Percentiles rank a stretch among this genome's conserved stretches.
phyloP scores from a whole-genome alignment of 2,797 vertebrate species.

The Triplophysa yarkandensis region DNA sequence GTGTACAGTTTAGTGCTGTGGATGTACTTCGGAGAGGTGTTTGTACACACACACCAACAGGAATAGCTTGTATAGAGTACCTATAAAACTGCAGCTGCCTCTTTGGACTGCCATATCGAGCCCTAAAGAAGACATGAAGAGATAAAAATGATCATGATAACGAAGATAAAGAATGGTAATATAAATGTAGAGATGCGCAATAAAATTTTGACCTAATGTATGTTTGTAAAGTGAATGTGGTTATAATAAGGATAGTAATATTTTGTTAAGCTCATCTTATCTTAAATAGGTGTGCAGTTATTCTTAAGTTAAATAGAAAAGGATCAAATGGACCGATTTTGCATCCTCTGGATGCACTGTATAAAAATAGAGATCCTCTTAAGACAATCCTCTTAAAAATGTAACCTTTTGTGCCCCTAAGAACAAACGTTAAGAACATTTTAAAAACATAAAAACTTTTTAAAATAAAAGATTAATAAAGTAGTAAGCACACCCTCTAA shows the following conservation, averaged over 20 bases:
- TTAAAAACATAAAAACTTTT: no score
- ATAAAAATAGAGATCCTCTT: no score
- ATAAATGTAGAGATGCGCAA: neutral
- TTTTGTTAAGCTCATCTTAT: no score
- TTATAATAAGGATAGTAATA: neutral
- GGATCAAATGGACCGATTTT: no score
- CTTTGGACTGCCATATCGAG: conserved; percentile 87
- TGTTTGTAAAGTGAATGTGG: neutral
- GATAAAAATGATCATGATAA: neutral
- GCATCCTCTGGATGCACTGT: no score
- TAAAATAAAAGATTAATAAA: neutral
- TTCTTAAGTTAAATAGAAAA: no score
- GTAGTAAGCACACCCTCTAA: neutral
- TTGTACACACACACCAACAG: conserved; percentile 19
- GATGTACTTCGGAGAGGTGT: neutral
- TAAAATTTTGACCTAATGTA: neutral
- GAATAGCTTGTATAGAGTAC: conserved; percentile 66
- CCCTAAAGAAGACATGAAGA: conserved; percentile 72
- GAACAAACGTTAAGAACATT: no score
- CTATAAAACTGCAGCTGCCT: conserved; percentile 89
- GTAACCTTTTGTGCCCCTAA: no score
- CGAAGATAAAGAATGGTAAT: neutral
- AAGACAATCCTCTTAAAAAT: no score
- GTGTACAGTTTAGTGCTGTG: conserved; percentile 14
- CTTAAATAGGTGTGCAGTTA: no score